These are phyloP conservation scores for Phragmatobia fuliginosa DNA, from an alignment of 2,888 invertebrate genomes.

Conservation along the genomic window DNA sequence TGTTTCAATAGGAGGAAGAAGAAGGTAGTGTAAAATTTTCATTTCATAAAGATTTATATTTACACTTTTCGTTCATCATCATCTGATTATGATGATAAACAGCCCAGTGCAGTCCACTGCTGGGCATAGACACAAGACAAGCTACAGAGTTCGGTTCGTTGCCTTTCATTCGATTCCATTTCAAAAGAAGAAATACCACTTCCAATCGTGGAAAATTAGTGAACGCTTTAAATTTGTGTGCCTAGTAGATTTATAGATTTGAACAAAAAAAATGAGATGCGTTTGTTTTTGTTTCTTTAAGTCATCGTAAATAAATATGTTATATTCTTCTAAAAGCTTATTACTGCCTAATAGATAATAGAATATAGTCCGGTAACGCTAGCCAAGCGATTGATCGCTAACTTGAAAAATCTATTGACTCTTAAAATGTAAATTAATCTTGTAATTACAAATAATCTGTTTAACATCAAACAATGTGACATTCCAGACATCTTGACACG, in stretches of 20 bases:
- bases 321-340: constrained; percentile 26
- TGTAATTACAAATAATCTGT: constrained; percentile 53
- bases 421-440: constrained; percentile 57
- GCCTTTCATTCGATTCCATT: too few relatives aligned
- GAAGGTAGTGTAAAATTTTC: not conserved
- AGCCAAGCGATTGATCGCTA: constrained; percentile 39
- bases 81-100: too few relatives aligned
- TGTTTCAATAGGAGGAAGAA: not conserved
- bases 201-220: too few relatives aligned
- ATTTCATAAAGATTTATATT: too few relatives aligned
- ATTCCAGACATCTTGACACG: constrained; percentile 72
- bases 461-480: constrained; percentile 61
- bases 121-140: too few relatives aligned
- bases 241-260: not conserved
- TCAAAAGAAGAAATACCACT: too few relatives aligned
- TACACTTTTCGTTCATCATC: too few relatives aligned
- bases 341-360: constrained; percentile 19
- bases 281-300: not conserved
- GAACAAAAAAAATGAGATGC: not conserved
- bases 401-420: constrained; percentile 35
- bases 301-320: constrained; percentile 18
- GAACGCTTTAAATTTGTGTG: too few relatives aligned
- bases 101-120: too few relatives aligned
- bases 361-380: constrained; percentile 30
- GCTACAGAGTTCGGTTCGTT: too few relatives aligned